phyloP scores from a whole-genome alignment of 2,888 invertebrate species.

The Caenorhabditis panamensis region DNA sequence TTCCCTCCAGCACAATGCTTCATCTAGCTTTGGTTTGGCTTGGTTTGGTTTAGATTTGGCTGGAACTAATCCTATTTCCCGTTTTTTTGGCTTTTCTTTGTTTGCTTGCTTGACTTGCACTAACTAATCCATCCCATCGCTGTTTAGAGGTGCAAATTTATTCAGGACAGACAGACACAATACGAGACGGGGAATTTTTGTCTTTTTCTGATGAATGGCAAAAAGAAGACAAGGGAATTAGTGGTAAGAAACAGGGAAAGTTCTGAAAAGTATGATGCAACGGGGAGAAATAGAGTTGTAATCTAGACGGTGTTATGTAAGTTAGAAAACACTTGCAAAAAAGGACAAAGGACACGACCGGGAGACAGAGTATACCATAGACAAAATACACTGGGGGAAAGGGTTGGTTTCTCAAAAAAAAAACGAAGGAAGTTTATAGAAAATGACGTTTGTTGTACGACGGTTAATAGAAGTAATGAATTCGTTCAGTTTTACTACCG shows the following conservation, averaged over 20 bases:
- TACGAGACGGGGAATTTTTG: neutral
- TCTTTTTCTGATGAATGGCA: conserved; percentile 2
- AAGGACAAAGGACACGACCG: neutral
- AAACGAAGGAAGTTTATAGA: neutral
- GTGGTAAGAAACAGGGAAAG: neutral
- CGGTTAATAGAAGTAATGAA: no score
- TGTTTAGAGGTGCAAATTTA: conserved; percentile 46
- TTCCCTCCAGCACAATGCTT: neutral
- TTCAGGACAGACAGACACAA: conserved; percentile 23
- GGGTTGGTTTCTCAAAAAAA: no score
- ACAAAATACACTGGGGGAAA: no score
- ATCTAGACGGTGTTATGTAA: neutral
- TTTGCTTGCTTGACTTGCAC: neutral
- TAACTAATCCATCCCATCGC: conserved; percentile 4
- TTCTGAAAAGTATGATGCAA: neutral
- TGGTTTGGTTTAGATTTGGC: neutral
- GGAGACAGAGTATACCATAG: neutral
- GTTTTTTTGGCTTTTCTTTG: neutral
- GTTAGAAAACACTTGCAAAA: neutral
- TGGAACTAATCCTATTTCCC: conserved; percentile 6
- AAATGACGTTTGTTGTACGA: neutral
- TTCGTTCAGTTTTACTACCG: neutral
- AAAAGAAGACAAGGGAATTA: neutral
- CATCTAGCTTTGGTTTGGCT: no score
- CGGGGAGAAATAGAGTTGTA: neutral